Conservation (phyloP, 2,888 invertebrate species). For the Meganola albula region DNA sequence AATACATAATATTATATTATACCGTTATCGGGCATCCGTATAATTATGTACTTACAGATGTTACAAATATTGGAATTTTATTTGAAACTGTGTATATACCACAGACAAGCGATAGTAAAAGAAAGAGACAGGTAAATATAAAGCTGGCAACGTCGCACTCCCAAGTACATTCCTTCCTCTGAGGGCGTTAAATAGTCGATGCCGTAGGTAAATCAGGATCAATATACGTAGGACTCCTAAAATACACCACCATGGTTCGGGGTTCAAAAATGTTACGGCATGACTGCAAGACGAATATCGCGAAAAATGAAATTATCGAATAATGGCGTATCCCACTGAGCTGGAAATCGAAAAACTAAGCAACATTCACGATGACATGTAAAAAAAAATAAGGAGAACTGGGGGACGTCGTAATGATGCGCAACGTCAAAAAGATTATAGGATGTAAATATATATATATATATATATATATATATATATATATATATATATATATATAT, state of each 20-base stretch:
- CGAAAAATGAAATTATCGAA: not conserved
- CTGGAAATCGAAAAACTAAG: constrained; percentile 1
- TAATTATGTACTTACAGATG: too few species aligned
- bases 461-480: too few species aligned
- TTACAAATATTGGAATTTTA: too few species aligned
- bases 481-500: too few species aligned
- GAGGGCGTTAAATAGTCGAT: not conserved
- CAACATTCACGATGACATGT: constrained; percentile 1
- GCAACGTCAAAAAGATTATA: not conserved
- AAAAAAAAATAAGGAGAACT: constrained; percentile 1
- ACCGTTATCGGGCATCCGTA: too few species aligned
- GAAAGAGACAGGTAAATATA: too few species aligned
- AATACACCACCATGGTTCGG: not conserved
- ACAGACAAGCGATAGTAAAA: too few species aligned
- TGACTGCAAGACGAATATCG: not conserved
- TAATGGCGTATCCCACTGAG: not conserved
- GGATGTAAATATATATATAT: not conserved
- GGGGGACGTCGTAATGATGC: constrained; percentile 3
- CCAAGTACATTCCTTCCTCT: too few species aligned
- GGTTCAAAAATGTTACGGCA: not conserved
- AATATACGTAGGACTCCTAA: not conserved
- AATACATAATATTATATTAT: too few species aligned
- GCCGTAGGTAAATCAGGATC: not conserved
- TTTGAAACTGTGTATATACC: too few species aligned
- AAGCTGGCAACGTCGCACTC: not conserved